Evolutionary conservation across 2,888 invertebrate species (phyloP).

Genomic region (Bellardia bayeri): DNA sequence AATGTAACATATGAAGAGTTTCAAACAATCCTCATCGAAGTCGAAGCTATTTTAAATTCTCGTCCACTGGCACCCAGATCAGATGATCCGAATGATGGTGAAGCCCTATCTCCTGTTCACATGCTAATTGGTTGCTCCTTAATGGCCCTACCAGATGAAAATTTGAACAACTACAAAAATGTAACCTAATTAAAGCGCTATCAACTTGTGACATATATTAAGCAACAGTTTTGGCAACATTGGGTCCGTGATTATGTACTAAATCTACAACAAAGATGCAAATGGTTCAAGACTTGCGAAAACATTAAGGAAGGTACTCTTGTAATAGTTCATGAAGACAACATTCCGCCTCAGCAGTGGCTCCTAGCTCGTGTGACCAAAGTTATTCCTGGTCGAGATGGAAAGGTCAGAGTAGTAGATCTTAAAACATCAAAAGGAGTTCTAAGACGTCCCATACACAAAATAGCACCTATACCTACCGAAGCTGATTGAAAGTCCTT

Average conservation of each 20-base stretch:
- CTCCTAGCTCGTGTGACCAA: constrained; percentile 53
- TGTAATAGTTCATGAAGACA: constrained; percentile 69
- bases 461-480: constrained; percentile 44
- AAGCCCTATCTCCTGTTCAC: constrained; percentile 72
- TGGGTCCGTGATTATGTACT: constrained; percentile 68
- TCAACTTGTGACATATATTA: constrained; percentile 62
- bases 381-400: constrained; percentile 53
- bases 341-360: constrained; percentile 69
- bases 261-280: constrained; percentile 54
- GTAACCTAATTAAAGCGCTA: constrained; percentile 51
- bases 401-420: constrained; percentile 63
- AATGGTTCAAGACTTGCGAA: constrained; percentile 50
- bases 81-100: constrained; percentile 72
- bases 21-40: constrained; percentile 69
- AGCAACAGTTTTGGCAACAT: constrained; percentile 66
- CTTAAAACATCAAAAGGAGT: constrained; percentile 54
- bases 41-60: constrained; percentile 75
- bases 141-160: constrained; percentile 50
- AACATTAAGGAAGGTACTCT: constrained; percentile 63
- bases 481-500: constrained; percentile 33
- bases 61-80: constrained; percentile 70
- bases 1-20: constrained; percentile 68
- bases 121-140: constrained; percentile 69
- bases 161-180: constrained; percentile 35
- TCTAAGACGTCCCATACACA: constrained; percentile 38